Evolutionary conservation across 2,888 invertebrate genomes (phyloP).

Genomic region (Drosophila villosipedis): DNA sequence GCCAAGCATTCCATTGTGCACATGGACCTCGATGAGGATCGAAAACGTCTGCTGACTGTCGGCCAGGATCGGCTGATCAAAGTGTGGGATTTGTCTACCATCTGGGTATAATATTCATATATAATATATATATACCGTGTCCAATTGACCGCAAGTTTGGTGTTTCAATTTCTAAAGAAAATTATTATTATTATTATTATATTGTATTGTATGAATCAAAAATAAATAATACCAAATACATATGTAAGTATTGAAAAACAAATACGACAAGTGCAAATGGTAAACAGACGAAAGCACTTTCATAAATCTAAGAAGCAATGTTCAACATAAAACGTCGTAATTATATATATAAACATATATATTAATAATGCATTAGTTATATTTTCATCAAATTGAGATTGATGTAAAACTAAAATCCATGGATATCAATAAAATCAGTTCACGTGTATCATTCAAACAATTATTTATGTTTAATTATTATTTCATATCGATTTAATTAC

Average conservation of each 20-base stretch:
- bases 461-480: background rate
- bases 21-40: conserved; percentile 95
- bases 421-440: conserved; percentile 56
- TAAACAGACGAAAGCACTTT: conserved; percentile 11
- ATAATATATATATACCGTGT: background rate
- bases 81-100: conserved; percentile 93
- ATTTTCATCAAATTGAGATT: conserved; percentile 52
- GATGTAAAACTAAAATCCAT: conserved; percentile 54
- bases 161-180: conserved; percentile 33
- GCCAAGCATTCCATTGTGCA: conserved; percentile 95
- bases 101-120: conserved; percentile 83
- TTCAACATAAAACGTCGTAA: conserved; percentile 39
- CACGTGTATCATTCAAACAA: conserved; percentile 27
- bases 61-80: conserved; percentile 98
- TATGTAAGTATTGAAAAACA: conserved; percentile 48
- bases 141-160: conserved; percentile 13
- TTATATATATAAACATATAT: conserved; percentile 35
- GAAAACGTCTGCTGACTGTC: conserved; percentile 94
- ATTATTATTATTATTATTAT: conserved; percentile 18
- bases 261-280: conserved; percentile 8
- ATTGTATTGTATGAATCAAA: conserved; percentile 47
- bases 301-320: conserved; percentile 45
- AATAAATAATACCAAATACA: conserved; percentile 52
- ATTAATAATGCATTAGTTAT: conserved; percentile 33
- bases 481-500: background rate